A percentile compares a stretch with the other conserved stretches of the same genome.
phyloP scores from a whole-genome alignment of 2,113 vertebrate species.

The Pteronura brasiliensis region DNA sequence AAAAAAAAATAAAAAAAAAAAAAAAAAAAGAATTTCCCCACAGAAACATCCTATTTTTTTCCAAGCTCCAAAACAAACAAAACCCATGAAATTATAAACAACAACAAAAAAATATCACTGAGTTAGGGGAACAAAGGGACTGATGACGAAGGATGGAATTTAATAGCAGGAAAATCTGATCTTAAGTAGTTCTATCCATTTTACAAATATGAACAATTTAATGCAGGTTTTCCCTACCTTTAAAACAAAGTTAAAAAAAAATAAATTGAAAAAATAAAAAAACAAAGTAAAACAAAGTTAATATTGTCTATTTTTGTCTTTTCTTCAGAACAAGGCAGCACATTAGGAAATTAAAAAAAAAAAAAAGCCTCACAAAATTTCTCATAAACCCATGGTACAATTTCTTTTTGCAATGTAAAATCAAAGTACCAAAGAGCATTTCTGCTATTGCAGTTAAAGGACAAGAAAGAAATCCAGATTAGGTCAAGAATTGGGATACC shows the following conservation, averaged over 20 bases:
- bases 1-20: no score
- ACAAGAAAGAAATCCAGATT: not conserved
- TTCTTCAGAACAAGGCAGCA: not conserved
- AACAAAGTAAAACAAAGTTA: not conserved
- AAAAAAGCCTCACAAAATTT: not conserved
- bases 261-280: not conserved
- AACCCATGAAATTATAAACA: not conserved
- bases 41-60: not conserved
- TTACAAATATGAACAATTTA: not conserved
- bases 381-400: not conserved
- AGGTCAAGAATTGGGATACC: not conserved
- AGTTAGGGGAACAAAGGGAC: not conserved
- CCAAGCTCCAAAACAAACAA: not conserved
- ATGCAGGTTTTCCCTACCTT: not conserved
- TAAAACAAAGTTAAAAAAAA: not conserved
- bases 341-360: not conserved
- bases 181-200: not conserved
- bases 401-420: not conserved
- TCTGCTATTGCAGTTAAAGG: not conserved
- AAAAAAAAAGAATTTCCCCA: not conserved
- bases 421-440: not conserved
- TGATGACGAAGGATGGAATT: not conserved
- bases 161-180: not conserved
- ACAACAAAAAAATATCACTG: not conserved
- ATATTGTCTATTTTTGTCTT: not conserved